Percentiles rank a stretch among this genome's conserved stretches.
phyloP scores from a whole-genome alignment of 1,140 invertebrate species.

The Diorhabda carinulata region DNA sequence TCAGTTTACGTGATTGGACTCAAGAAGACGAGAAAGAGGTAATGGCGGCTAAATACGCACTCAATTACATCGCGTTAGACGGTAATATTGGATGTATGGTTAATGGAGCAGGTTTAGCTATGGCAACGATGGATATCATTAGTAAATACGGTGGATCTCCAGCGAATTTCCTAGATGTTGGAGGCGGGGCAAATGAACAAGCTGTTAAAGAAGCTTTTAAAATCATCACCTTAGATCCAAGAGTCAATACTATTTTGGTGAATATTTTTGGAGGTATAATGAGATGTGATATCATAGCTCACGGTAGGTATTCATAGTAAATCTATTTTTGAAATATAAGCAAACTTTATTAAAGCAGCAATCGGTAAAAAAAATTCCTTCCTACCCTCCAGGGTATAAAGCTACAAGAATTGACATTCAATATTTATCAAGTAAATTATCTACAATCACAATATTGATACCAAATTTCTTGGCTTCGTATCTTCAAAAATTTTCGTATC shows the following conservation, averaged over 20 bases:
- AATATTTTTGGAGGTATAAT: slow-evolving; percentile 82
- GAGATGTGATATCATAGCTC: slow-evolving; percentile 93
- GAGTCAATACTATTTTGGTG: slow-evolving; percentile 66
- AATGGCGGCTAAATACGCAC: slow-evolving; percentile 83
- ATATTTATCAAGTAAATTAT: too few relatives aligned
- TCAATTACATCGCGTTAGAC: slow-evolving; percentile 96
- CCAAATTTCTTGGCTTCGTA: too few relatives aligned
- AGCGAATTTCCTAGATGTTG: slow-evolving; percentile 96
- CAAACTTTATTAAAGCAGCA: too few relatives aligned
- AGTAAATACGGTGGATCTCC: slow-evolving; percentile 91
- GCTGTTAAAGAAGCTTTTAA: slow-evolving; percentile 97
- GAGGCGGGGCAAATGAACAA: slow-evolving; percentile 88
- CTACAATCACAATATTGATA: too few relatives aligned
- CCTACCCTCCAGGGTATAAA: too few relatives aligned
- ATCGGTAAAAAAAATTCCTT: too few relatives aligned
- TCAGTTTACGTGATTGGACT: slow-evolving; percentile 78
- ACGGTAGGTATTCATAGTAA: slow-evolving; percentile 52
- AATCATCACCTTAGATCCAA: slow-evolving; percentile 80
- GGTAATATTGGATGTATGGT: slow-evolving; percentile 82
- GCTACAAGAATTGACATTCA: too few relatives aligned
- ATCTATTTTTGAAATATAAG: too few relatives aligned
- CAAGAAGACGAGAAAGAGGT: slow-evolving; percentile 95
- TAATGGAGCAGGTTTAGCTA: slow-evolving; percentile 94
- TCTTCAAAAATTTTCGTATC: too few relatives aligned
- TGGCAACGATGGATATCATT: slow-evolving; percentile 98